A percentile compares a stretch with the other conserved stretches of the same genome.
Conservation (phyloP, 2,797 vertebrate species). For the Microctenopoma stevenorrisi region DNA sequence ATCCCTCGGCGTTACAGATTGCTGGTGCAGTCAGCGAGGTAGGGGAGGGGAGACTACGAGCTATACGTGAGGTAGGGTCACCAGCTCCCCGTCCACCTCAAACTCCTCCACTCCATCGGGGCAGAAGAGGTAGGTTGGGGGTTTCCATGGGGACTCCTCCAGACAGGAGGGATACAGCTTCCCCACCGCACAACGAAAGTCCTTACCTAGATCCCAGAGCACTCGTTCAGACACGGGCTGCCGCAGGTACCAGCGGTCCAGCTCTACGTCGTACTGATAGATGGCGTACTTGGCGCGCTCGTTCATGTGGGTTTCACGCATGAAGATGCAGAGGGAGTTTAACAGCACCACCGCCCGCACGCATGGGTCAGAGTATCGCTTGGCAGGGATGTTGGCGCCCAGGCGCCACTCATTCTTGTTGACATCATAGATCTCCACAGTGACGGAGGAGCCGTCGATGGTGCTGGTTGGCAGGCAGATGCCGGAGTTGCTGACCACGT, state of each 20-base stretch:
- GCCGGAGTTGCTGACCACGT: conserved; percentile 93
- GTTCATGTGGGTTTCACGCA: conserved; percentile 95
- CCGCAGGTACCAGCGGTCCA: conserved; percentile 93
- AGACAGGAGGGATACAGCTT: conserved; percentile 98
- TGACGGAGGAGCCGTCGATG: conserved; percentile 92
- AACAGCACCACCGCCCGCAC: conserved; percentile 94
- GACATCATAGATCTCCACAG: conserved; percentile 96
- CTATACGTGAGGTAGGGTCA: conserved; percentile 93
- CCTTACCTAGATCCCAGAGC: conserved; percentile 96
- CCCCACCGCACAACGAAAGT: conserved; percentile 95
- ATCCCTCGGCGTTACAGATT: conserved; percentile 35
- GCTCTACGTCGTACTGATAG: conserved; percentile 93
- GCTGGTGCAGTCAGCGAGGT: conserved; percentile 44
- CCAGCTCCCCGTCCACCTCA: conserved; percentile 93
- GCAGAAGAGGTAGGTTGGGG: conserved; percentile 95
- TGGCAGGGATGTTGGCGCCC: conserved; percentile 95
- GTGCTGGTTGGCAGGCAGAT: conserved; percentile 90
- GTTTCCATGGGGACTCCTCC: conserved; percentile 97
- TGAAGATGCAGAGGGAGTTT: conserved; percentile 93
- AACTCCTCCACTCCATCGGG: conserved; percentile 94
- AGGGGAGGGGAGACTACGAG: conserved; percentile 51
- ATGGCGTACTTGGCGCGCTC: conserved; percentile 96
- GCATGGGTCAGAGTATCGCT: conserved; percentile 94
- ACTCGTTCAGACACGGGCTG: conserved; percentile 96
- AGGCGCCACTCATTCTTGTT: conserved; percentile 95